Evolutionary conservation across 2,888 invertebrate genomes (phyloP), one percentile per base, ranked within the genome.

Genomic region (Clepsis dumicolana): DNA sequence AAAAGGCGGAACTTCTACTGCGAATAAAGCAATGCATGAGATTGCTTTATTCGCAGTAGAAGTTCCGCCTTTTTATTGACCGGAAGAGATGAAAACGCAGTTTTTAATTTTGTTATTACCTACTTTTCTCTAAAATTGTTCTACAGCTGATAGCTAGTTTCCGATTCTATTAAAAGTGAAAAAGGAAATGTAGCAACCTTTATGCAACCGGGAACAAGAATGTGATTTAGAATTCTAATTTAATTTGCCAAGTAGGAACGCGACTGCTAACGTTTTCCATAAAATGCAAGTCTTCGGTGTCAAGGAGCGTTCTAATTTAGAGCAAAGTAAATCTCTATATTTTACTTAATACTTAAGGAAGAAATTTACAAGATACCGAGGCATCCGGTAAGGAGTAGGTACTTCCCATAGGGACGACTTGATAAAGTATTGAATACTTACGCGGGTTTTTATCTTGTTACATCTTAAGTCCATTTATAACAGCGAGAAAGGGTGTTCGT

Each of bases 371-470:
- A 66, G 64, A 57, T 32, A 54, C 41, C 44, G 72, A 70, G 67
- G 67, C 65, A 64, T 76, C 71, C 74, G 73, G 73, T 64, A 62
- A 65, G 66, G 64, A 57, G 44, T 18, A 12, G 4, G 29, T n/a
- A n/a, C n/a, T n/a, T 27, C 44, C 72, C 50, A 29, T 41, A 60
- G 41, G 68, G 71, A 72, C 68, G 73, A 71, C 73, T 75, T 77
- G 75, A 79, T 80, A 78, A 79, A 79, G 76, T 77, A 76, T 77
- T 77, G 74, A 74, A 74, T 70, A 72, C 71, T 38, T 48, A 44
- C 73, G 67, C 70, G 75, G 77, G 73, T 77, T 80, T 77, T 81
- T 77, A 78, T 81, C 80, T 77, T 68, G 70, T 73, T 76, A 75
- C 74, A 77, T 78, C 74, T 77, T 78, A 79, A 73, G 73, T 65